Conservation (phyloP, 2,888 invertebrate species). For the Heteropelma amictum region DNA sequence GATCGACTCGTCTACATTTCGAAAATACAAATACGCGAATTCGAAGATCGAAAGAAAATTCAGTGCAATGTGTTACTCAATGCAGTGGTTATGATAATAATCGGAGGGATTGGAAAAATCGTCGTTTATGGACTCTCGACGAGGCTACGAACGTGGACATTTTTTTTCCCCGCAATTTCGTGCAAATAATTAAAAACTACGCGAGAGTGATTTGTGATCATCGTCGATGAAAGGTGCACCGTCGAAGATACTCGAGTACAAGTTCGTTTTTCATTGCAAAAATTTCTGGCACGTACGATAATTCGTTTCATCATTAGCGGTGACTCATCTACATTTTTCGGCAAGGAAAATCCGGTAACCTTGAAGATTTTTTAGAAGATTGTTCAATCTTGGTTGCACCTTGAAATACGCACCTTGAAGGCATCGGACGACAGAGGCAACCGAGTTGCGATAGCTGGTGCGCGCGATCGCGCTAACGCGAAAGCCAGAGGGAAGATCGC, state of each 20-base stretch:
- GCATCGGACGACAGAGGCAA: slow-evolving; percentile 24
- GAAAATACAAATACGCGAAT: too few relatives aligned
- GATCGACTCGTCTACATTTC: too few relatives aligned
- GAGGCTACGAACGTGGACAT: too few relatives aligned
- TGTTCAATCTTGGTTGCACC: slow-evolving; percentile 17
- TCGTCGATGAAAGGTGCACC: not conserved
- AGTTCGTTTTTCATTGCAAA: not conserved
- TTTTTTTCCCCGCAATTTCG: too few relatives aligned
- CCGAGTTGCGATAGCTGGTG: slow-evolving; percentile 18
- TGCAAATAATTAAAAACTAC: too few relatives aligned
- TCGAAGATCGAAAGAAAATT: not conserved
- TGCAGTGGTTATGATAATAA: too few relatives aligned
- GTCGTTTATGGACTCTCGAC: too few relatives aligned
- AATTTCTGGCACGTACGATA: not conserved
- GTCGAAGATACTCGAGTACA: not conserved
- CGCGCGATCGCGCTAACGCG: slow-evolving; percentile 1
- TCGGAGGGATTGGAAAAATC: too few relatives aligned
- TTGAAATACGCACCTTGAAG: slow-evolving; percentile 34
- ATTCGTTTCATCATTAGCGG: slow-evolving; percentile 16
- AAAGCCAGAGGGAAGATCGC: not conserved
- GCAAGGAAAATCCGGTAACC: slow-evolving; percentile 48
- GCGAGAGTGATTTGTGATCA: too few relatives aligned
- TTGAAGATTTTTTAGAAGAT: slow-evolving; percentile 35
- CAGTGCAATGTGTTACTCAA: too few relatives aligned
- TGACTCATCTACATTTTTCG: slow-evolving; percentile 44